phyloP scores from a whole-genome alignment of 2,888 invertebrate species.

The Spialia ferax region DNA sequence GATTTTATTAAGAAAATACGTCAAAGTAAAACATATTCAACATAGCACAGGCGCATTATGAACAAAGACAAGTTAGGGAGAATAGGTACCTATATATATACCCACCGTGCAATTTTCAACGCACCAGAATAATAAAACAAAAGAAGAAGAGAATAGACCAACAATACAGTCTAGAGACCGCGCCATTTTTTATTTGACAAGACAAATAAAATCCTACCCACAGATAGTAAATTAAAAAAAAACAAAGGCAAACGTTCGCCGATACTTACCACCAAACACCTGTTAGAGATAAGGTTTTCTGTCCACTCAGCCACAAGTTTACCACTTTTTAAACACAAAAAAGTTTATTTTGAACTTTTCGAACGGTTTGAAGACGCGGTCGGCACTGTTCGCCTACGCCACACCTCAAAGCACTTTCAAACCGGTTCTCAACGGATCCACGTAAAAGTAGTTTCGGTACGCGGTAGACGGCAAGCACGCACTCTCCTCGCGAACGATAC shows the following conservation, averaged over 20 bases:
- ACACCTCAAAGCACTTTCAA: slow-evolving; percentile 80
- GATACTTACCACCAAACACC: slow-evolving; percentile 29
- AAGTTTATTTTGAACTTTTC: slow-evolving; percentile 60
- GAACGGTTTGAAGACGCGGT: slow-evolving; percentile 63
- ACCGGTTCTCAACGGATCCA: slow-evolving; percentile 71
- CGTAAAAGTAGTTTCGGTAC: slow-evolving; percentile 74
- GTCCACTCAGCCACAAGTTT: slow-evolving; percentile 39
- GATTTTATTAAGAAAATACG: no score
- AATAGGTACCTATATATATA: no score
- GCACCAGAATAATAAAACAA: neutral
- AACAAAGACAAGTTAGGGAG: neutral
- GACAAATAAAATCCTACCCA: neutral
- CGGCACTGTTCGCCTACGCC: slow-evolving; percentile 74
- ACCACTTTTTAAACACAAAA: slow-evolving; percentile 40
- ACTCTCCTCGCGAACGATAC: slow-evolving; percentile 54
- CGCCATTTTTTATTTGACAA: neutral
- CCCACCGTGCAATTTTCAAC: neutral
- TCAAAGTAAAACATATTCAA: no score
- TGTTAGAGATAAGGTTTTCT: slow-evolving; percentile 32
- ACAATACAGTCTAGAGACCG: neutral
- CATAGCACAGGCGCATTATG: neutral
- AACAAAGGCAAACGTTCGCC: slow-evolving; percentile 10
- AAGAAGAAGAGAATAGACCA: neutral
- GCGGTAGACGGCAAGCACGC: slow-evolving; percentile 53
- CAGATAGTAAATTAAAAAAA: slow-evolving; percentile 27